Conservation (phyloP, 2,888 invertebrate species). For the Herminia tarsipennalis region DNA sequence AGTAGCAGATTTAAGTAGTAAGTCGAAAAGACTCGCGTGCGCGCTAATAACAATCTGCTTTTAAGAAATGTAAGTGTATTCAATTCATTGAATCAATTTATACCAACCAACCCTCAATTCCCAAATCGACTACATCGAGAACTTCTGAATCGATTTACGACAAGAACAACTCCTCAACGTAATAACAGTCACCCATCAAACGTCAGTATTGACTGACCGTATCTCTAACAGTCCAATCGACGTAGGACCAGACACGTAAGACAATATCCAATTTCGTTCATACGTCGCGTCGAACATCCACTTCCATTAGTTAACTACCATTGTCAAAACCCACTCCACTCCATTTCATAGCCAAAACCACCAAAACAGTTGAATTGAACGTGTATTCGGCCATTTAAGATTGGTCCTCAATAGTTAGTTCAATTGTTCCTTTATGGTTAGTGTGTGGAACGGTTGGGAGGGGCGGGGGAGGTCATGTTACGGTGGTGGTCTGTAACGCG, state of each 20-base stretch:
- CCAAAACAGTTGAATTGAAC: conserved; percentile 77
- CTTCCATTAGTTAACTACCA: conserved; percentile 81
- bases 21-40: no score
- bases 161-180: conserved; percentile 31
- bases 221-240: conserved; percentile 53
- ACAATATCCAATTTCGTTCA: conserved; percentile 68
- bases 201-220: conserved; percentile 47
- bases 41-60: no score
- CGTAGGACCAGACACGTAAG: conserved; percentile 57
- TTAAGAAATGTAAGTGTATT: no score
- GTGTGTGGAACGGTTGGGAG: conserved; percentile 28
- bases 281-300: conserved; percentile 58
- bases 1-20: no score
- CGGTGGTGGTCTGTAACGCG: conserved; percentile 70
- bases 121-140: background rate
- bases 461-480: conserved; percentile 50
- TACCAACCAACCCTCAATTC: background rate
- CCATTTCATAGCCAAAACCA: conserved; percentile 67
- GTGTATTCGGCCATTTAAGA: conserved; percentile 55
- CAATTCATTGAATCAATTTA: no score
- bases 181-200: conserved; percentile 43
- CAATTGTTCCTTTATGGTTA: conserved; percentile 42
- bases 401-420: conserved; percentile 52
- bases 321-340: conserved; percentile 82
- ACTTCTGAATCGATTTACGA: no score